A percentile compares a stretch with the other conserved stretches of the same genome.
Conservation (phyloP, 2,797 vertebrate species). For the Sandelia bainsii region DNA sequence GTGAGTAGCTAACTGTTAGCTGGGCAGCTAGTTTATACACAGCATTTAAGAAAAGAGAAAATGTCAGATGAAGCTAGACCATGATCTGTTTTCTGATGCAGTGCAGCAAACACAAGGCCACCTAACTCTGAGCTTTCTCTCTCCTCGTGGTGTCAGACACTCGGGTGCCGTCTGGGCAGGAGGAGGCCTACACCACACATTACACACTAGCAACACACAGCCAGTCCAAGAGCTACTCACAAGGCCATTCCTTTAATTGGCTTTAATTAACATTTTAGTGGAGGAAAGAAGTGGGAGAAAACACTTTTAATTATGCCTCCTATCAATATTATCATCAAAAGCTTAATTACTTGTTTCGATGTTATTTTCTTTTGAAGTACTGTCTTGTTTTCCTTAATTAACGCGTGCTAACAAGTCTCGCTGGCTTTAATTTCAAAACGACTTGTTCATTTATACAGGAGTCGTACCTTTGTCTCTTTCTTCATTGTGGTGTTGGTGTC, state of each 20-base stretch:
- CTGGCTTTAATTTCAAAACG: slow-evolving; percentile 36
- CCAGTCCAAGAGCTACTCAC: slow-evolving; percentile 25
- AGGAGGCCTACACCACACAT: slow-evolving; percentile 4
- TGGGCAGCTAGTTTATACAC: no score
- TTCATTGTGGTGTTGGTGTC: slow-evolving; percentile 12
- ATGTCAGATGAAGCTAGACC: neutral
- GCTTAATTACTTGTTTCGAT: slow-evolving; percentile 76
- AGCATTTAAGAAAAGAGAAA: no score
- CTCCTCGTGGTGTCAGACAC: slow-evolving; percentile 3
- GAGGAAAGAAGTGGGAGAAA: slow-evolving; percentile 52
- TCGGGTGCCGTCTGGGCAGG: slow-evolving; percentile 8
- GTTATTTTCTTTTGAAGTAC: slow-evolving; percentile 62
- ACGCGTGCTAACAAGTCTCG: slow-evolving; percentile 41
- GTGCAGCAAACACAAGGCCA: neutral
- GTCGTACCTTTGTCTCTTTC: slow-evolving; percentile 22
- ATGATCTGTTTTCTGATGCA: slow-evolving; percentile 1
- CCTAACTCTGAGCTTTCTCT: neutral
- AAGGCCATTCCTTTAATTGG: slow-evolving; percentile 62
- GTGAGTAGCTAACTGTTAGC: no score
- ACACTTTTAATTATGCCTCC: slow-evolving; percentile 73
- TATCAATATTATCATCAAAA: slow-evolving; percentile 72
- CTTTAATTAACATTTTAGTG: slow-evolving; percentile 69
- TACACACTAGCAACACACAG: slow-evolving; percentile 20
- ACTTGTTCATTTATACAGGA: slow-evolving; percentile 24
- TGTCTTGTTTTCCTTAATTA: slow-evolving; percentile 74